Percentiles rank a stretch among this genome's conserved stretches.
These are phyloP conservation scores for Drosophila arizonae DNA, from an alignment of 1,140 invertebrate species.

Conservation along the genomic window DNA sequence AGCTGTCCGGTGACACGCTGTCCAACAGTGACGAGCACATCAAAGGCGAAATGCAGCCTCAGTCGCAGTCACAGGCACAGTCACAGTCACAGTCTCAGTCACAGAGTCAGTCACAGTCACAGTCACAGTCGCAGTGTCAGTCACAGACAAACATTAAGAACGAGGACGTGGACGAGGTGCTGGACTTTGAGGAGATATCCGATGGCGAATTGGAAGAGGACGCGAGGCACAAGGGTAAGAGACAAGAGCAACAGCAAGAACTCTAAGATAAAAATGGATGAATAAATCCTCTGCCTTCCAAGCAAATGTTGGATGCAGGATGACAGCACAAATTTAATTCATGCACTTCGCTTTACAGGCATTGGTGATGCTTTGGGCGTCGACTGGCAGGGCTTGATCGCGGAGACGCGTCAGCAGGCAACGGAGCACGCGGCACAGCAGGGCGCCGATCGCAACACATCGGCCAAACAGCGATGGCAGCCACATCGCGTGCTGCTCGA, in stretches of 20 bases:
- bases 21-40: slow-evolving; percentile 54
- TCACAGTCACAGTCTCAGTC: slow-evolving; percentile 73
- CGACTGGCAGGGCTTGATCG: slow-evolving; percentile 94
- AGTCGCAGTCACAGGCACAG: background rate
- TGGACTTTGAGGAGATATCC: slow-evolving; percentile 95
- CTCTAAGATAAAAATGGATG: slow-evolving; percentile 4
- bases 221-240: slow-evolving; percentile 81
- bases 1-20: slow-evolving; percentile 45
- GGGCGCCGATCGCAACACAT: slow-evolving; percentile 83
- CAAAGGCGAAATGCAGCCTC: slow-evolving; percentile 58
- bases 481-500: slow-evolving; percentile 88
- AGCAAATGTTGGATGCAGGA: slow-evolving; percentile 2
- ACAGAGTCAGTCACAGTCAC: slow-evolving; percentile 82
- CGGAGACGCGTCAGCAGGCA: slow-evolving; percentile 87
- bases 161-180: slow-evolving; percentile 85
- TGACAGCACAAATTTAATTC: slow-evolving; percentile 2
- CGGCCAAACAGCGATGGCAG: slow-evolving; percentile 89
- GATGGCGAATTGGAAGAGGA: slow-evolving; percentile 94
- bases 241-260: slow-evolving; percentile 1
- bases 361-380: slow-evolving; percentile 94
- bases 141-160: slow-evolving; percentile 33
- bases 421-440: slow-evolving; percentile 75
- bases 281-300: background rate
- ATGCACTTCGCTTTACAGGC: slow-evolving; percentile 81
- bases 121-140: slow-evolving; percentile 73